Evolutionary conservation across 1,140 invertebrate genomes (phyloP).

Genomic region (Manduca sexta): DNA sequence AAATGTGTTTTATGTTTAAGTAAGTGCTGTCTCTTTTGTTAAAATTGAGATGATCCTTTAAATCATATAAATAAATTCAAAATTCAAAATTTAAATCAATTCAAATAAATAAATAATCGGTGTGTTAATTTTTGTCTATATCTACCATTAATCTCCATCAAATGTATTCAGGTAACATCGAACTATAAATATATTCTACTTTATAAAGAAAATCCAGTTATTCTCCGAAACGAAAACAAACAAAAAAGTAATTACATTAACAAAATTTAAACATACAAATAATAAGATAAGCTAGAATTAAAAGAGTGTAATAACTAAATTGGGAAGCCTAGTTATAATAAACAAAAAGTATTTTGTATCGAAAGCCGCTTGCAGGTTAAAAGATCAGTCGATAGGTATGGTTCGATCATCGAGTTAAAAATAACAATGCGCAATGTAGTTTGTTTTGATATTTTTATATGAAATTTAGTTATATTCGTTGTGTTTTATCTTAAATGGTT

Average conservation of each 20-base stretch:
- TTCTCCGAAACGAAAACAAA: not conserved
- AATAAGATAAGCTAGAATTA: not conserved
- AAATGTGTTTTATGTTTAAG: no score
- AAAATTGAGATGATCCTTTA: no score
- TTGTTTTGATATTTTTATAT: constrained; percentile 16
- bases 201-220: no score
- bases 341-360: constrained; percentile 25
- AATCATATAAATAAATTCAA: no score
- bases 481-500: constrained; percentile 1
- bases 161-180: no score
- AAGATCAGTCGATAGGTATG: constrained; percentile 48
- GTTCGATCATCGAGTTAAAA: constrained; percentile 33
- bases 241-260: not conserved
- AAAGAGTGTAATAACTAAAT: constrained; percentile 15
- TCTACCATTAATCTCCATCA: not conserved
- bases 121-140: not conserved
- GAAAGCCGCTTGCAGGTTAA: constrained; percentile 28
- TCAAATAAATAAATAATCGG: not conserved
- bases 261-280: not conserved
- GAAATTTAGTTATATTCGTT: not conserved
- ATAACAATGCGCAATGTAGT: constrained; percentile 37
- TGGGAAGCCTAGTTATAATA: constrained; percentile 11
- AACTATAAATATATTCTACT: no score
- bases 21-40: no score
- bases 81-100: no score